Percentiles rank a stretch among this genome's conserved stretches.
These are phyloP conservation scores for Marcusenius ussheri DNA, from an alignment of 2,113 vertebrate genomes.

Conservation along the genomic window DNA sequence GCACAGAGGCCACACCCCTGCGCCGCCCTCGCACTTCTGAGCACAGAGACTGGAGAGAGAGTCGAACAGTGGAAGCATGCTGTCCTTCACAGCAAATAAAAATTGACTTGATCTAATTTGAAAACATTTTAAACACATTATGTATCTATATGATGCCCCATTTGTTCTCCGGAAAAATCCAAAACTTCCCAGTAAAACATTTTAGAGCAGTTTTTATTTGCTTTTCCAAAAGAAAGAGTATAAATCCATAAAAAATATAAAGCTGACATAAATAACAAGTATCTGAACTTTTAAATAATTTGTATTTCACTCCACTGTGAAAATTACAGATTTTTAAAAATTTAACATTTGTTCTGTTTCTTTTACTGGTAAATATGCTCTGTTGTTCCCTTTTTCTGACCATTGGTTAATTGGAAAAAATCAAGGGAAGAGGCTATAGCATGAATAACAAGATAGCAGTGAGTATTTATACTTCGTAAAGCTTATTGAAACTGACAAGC, in stretches of 20 bases:
- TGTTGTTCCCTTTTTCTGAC: constrained; percentile 6
- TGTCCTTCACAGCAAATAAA: neutral
- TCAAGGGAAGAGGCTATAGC: neutral
- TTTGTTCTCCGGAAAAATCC: neutral
- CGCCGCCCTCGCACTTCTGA: constrained; percentile 79
- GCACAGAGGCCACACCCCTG: constrained; percentile 79
- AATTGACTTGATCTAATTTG: neutral
- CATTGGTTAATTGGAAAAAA: neutral
- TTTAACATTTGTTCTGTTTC: neutral
- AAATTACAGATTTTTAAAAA: neutral
- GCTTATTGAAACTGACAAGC: constrained; percentile 22
- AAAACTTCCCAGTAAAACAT: neutral
- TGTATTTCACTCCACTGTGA: neutral
- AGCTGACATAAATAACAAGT: neutral
- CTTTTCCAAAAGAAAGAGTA: neutral
- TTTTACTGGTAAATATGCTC: neutral
- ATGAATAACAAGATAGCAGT: constrained; percentile 17
- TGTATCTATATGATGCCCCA: neutral
- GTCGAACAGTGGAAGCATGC: neutral
- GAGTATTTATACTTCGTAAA: constrained; percentile 22
- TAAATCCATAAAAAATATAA: neutral
- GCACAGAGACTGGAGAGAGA: constrained; percentile 71
- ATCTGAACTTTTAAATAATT: neutral
- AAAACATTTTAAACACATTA: neutral
- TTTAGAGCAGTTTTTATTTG: neutral